A percentile compares a stretch with the other conserved stretches of the same genome.
Conservation (phyloP, 2,113 vertebrate species). For the Cyprinus carpio region DNA sequence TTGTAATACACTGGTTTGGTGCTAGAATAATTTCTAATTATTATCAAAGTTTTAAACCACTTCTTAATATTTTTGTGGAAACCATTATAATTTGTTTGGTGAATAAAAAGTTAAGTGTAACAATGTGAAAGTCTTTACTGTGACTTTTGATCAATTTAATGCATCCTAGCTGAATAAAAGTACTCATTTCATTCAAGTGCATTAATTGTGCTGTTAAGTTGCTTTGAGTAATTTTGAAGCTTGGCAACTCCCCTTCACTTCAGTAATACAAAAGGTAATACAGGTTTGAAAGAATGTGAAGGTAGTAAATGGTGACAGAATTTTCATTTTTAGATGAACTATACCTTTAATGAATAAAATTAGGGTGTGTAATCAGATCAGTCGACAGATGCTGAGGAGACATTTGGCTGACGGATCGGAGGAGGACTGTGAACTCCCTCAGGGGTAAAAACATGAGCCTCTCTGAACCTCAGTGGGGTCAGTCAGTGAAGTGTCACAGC, state of each 20-base stretch:
- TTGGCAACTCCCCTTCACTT: neutral
- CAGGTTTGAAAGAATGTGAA: neutral
- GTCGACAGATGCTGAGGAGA: conserved; percentile 4
- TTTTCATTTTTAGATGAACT: neutral
- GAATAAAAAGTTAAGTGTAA: neutral
- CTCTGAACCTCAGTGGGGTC: neutral
- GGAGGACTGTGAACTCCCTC: neutral
- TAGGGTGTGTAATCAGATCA: conserved; percentile 6
- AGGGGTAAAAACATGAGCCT: conserved; percentile 16
- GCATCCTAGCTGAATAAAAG: neutral
- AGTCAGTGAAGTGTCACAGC: conserved; percentile 26
- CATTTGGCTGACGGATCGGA: neutral
- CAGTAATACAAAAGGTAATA: neutral
- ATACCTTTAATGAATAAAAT: conserved; percentile 32
- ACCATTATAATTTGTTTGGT: neutral
- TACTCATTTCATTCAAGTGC: neutral
- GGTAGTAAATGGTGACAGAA: neutral
- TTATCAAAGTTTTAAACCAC: neutral
- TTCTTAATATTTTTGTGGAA: neutral
- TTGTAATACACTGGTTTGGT: too few species aligned
- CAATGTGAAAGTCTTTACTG: neutral
- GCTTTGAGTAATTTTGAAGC: neutral
- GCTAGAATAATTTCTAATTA: neutral
- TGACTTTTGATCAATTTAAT: neutral
- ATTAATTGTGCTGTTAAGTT: neutral